Evolutionary conservation across 2,113 vertebrate genomes (phyloP), one percentile per base, ranked within the genome.

Genomic region (Bos javanicus): DNA sequence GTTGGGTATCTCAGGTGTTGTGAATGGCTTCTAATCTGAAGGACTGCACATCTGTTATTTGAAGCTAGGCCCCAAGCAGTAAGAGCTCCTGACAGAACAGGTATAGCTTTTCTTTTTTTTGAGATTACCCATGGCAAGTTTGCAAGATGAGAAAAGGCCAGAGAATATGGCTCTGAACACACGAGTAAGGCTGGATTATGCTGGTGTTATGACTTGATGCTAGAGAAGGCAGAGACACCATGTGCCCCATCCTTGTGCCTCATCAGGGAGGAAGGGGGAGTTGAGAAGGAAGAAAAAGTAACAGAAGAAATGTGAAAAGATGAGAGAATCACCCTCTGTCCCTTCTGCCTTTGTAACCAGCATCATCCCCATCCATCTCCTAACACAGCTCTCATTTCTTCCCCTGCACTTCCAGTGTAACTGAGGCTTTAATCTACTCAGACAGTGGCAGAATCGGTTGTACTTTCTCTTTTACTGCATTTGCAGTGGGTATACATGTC

Each of bases 381-480:
- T 43, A 50, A 39, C 36, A 54, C 7, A 46, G 17, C n/a, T 97
- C 94, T 56, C 90, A 54, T 97, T 98, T 96, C 97, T 95, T 96
- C 50, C 95, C 43, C 94, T 98, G 74, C 56, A 96, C 94, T 91
- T 97, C 25, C 80, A 39, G 25, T 86, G 78, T 97, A 98, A 97
- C 84, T 92, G 97, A 98, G 95, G 91, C 71, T 98, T 98, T 98
- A 98, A 98, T 98, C 97, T 48, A 92, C 97, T 87, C 95, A 98
- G 98, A 98, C 97, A 97, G 96, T 97, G 97, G 95, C 97, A 98
- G 89, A 98, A 98, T 96, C 89, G 82, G 98, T 93, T 98, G 97
- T 97, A 89, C 54, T 98, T 97, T 97, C 86, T 76, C 93, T 82
- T 30, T 96, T 97, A 97, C 95, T 98, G 97, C 98, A 84, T 60